Evolutionary conservation across 2,888 invertebrate genomes (phyloP), one percentile per base, ranked within the genome.

Genomic region (Idaea biselata): DNA sequence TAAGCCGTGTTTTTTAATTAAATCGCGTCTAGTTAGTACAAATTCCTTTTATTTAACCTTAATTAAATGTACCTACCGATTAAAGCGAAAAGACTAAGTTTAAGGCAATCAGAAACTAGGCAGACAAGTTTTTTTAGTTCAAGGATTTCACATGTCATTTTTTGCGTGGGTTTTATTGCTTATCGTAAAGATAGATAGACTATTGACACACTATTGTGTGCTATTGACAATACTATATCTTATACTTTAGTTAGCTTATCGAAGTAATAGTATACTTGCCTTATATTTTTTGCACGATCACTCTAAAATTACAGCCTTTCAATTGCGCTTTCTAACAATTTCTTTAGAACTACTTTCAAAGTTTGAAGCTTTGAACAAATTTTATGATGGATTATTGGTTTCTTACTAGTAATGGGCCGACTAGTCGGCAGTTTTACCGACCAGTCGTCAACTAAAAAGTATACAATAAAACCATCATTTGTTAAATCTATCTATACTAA

Each of bases 281-380:
- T 44, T 44, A 44, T 44, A 44, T 44, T 44, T 44, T 44, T 44
- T 44, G 44, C 44, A 44, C 44, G 14, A 44, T 44, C 44, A 44
- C 44, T 44, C 44, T 44, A 44, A 44, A 44, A 44, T 44, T 44
- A 14, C 44, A 0, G 44, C 44, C 44, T 44, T 44, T 44, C 44
- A 14, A 14, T 44, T 44, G 7, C 11, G 14, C 44, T 44, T 44
- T 44, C 44, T 44, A 44, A 44, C 11, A 44, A 44, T 44, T 44
- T 44, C 44, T 44, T 44, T 44, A 44, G 44, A 33, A 44, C 44
- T 44, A 44, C 44, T 44, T 44, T 44, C 44, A 44, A 44, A 44
- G 14, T 44, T 44, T 44, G 11, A 44, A 44, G 44, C 44, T 44
- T 44, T 14, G 44, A 44, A 25, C 25, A 25, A 25, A 25, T 25